Conservation (phyloP, 92 coral and sea anemone species). For the Siderastrea siderea region DNA sequence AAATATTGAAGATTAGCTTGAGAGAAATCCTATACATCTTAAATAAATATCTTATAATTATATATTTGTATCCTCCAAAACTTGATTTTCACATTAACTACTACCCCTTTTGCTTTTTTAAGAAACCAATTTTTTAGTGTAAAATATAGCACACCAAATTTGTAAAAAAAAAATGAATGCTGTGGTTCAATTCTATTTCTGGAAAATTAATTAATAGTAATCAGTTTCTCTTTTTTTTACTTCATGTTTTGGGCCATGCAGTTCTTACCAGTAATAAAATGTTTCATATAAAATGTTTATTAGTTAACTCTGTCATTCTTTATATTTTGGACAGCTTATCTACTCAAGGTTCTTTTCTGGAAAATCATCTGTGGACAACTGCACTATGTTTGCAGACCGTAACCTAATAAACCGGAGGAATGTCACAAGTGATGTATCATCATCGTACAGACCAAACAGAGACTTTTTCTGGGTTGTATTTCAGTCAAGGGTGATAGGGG, state of each 20-base stretch:
- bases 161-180: background rate
- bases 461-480: too few species aligned
- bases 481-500: too few species aligned
- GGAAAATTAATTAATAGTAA: background rate
- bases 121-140: too few species aligned
- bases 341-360: too few species aligned
- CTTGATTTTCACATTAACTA: background rate
- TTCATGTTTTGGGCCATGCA: background rate
- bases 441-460: too few species aligned
- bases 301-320: background rate
- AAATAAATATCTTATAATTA: background rate
- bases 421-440: too few species aligned
- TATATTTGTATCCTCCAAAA: background rate
- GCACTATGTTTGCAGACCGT: too few species aligned
- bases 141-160: background rate
- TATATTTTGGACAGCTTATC: constrained; percentile 17
- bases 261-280: background rate
- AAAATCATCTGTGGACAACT: too few species aligned
- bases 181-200: constrained; percentile 1
- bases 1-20: constrained; percentile 3
- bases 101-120: background rate
- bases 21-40: constrained; percentile 2
- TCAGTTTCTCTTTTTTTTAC: background rate
- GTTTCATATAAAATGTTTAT: constrained; percentile 9
- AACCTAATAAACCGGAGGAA: too few species aligned